Evolutionary conservation across 2,888 invertebrate genomes (phyloP), one percentile per base, ranked within the genome.

Genomic region (Pilophorus perplexus): DNA sequence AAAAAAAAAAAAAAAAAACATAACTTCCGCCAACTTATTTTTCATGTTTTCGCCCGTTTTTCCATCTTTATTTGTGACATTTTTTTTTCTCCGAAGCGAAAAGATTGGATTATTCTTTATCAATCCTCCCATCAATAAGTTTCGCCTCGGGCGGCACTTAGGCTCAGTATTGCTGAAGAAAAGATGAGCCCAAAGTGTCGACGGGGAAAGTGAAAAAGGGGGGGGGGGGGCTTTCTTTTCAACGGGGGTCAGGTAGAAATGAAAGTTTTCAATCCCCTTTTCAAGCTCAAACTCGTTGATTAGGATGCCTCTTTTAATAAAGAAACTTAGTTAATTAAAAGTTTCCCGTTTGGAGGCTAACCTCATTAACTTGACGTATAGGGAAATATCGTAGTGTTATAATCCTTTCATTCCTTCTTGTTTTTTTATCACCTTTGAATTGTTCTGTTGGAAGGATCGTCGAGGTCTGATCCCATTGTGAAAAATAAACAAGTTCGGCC

Each of bases 271-370:
- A 42, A 59, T 59, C 59, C 59, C 3, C 42, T 42, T 59, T 59
- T 59, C 42, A 52, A 28, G 22, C 59, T 37, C 42, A 48, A 48
- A 52, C 2, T 42, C 33, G 2, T 46, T 62, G 62, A 62, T 62
- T 62, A 62, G 62, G 62, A 42, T 42, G 42, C 22, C 22, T 27
- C 42, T 22, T 38, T 44, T 52, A 46, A 46, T 62, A 62, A 62
- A 46, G 62, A 46, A 62, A 62, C 46, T 62, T 62, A 48, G 62
- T 62, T 48, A 62, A 62, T 62, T 62, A 62, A 62, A 62, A 62
- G 48, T 28, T 62, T 62, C 8, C 33, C 33, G 40, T 48, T 14
- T 12, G 14, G 46, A 52, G 33, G 33, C 42, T 22, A 59, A 59
- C 59, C 44, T 42, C 42, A 59, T 59, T 59, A 59, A 20, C 25